Evolutionary conservation across 1,140 invertebrate species (phyloP), one percentile per base, ranked within the genome.

Genomic region (Drosophila lini): DNA sequence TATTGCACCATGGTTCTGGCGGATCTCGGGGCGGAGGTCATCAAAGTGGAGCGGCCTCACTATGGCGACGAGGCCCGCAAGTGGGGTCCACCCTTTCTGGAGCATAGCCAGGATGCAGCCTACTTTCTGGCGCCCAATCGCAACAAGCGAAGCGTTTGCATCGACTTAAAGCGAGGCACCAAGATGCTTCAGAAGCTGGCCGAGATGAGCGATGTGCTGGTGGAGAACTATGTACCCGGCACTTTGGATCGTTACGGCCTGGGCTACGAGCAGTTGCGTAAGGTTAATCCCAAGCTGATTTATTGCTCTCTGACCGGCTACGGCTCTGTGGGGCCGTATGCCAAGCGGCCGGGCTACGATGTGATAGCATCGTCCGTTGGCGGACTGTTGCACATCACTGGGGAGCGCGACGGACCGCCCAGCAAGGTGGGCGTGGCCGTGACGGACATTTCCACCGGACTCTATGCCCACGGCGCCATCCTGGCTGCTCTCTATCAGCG

Each of bases 241-340:
- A 98, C 97, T 82, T 92, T 99, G 68, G 94, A 95, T 28, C 92
- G 95, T 61, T 93, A 97, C 53, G 95, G 95, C 7, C 92, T 99
- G 50, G 97, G 96, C 25, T 99, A 98, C 92, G 92, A 96, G 7
- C 92, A 95, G 15, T 78, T 99, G 28, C 94, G 94, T 15, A 81
- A 93, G 58, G 82, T 97, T 9, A 96, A 97, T 65, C 97, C 97
- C 0, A 93, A 94, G 44, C 93, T 99, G 11, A 96, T 99, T 63
- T 99, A 99, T 88, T 98, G 98, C 93, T 98, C 98, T 0, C 94
- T 99, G 40, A 98, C 97, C 67, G 98, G 98, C 1, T 99, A 97
- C 93, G 98, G 98, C 0, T 94, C 95, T 1, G 93, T 94, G 48
- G 98, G 98, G 2, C 98, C 98, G 0, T 99, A 99, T 93, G 93